A percentile compares a stretch with the other conserved stretches of the same genome.
These are phyloP conservation scores for Puma concolor DNA, from an alignment of 2,113 vertebrate species.

Conservation along the genomic window DNA sequence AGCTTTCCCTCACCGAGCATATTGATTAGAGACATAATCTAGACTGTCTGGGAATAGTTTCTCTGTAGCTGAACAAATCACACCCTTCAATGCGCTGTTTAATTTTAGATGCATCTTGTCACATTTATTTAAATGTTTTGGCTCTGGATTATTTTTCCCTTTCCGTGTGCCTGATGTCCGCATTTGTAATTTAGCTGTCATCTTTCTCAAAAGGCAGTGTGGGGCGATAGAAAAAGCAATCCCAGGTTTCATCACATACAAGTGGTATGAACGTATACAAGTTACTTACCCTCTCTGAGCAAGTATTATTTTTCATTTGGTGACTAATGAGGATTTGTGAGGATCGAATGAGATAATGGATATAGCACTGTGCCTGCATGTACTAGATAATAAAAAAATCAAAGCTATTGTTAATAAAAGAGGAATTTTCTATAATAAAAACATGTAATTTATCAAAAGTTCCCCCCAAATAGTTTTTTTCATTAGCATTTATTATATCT, in stretches of 20 bases:
- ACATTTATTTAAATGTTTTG: conserved; percentile 68
- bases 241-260: background rate
- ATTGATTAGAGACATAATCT: conserved; percentile 64
- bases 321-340: background rate
- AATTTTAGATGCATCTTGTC: conserved; percentile 75
- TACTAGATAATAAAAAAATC: conserved; percentile 42
- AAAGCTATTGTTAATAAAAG: conserved; percentile 12
- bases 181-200: conserved; percentile 46
- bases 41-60: conserved; percentile 69
- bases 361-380: background rate
- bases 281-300: conserved; percentile 33
- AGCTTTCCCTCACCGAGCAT: conserved; percentile 54
- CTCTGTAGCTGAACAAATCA: conserved; percentile 65
- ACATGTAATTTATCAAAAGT: conserved; percentile 18
- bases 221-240: conserved; percentile 15
- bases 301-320: background rate
- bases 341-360: conserved; percentile 15
- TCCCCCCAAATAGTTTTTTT: background rate
- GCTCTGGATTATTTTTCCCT: conserved; percentile 27
- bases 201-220: conserved; percentile 34
- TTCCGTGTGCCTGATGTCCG: conserved; percentile 14
- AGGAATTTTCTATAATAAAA: conserved; percentile 31
- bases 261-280: background rate
- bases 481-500: background rate
- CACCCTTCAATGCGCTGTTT: conserved; percentile 64